phyloP scores from a whole-genome alignment of 2,113 vertebrate species.

The Prinia subflava region DNA sequence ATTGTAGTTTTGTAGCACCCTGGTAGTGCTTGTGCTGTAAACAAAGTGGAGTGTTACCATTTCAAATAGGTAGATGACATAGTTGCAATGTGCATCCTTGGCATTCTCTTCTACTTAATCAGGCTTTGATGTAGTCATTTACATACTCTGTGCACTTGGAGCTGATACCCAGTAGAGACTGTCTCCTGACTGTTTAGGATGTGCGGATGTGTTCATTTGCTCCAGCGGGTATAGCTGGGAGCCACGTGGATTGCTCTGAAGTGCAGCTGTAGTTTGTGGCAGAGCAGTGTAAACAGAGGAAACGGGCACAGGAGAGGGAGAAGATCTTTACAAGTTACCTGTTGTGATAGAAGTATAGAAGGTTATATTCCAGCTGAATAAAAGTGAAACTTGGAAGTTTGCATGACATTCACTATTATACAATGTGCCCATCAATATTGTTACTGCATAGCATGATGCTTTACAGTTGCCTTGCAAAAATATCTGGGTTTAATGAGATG shows the following conservation, averaged over 20 bases:
- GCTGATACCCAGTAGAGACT: background rate
- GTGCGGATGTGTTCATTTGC: background rate
- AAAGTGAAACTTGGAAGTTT: background rate
- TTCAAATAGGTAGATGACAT: accelerated
- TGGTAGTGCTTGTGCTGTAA: background rate
- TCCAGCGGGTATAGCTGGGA: background rate
- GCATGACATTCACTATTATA: background rate
- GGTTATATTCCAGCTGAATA: background rate
- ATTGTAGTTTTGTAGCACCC: background rate
- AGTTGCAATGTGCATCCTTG: background rate
- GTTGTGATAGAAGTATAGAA: background rate
- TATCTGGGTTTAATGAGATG: background rate
- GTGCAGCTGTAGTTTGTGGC: background rate
- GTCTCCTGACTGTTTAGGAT: background rate
- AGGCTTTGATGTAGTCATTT: background rate
- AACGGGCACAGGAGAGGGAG: accelerated
- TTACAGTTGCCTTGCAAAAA: background rate
- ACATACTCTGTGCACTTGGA: background rate
- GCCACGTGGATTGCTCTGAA: background rate
- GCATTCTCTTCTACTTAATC: background rate
- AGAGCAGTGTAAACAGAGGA: background rate
- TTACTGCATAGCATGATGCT: background rate
- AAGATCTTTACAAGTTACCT: background rate
- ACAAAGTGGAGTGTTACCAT: background rate
- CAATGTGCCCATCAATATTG: background rate